These are phyloP conservation scores for Jaculus jaculus DNA, from an alignment of 2,113 vertebrate genomes.

Conservation along the genomic window DNA sequence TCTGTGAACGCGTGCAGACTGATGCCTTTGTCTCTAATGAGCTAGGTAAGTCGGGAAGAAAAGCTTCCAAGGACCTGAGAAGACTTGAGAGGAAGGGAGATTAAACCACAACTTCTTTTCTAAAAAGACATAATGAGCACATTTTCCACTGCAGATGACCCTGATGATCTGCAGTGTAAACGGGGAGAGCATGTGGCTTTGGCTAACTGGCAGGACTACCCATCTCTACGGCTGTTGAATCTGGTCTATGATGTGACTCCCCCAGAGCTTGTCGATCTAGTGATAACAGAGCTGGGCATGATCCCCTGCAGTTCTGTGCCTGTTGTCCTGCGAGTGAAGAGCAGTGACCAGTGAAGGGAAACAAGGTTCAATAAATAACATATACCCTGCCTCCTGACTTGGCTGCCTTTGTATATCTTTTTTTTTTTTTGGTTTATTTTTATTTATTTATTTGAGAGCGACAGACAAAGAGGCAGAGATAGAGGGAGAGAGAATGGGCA, in stretches of 20 bases:
- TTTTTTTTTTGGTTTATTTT: no score
- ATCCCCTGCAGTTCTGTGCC: slow-evolving; percentile 99
- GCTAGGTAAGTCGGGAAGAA: slow-evolving; percentile 87
- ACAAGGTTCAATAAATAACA: slow-evolving; percentile 69
- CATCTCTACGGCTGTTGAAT: slow-evolving; percentile 92
- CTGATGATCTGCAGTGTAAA: slow-evolving; percentile 93
- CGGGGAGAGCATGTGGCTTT: slow-evolving; percentile 90
- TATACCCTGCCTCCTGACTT: slow-evolving; percentile 11
- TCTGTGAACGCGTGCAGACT: slow-evolving; percentile 98
- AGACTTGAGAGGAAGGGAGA: not conserved
- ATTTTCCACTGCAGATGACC: slow-evolving; percentile 89
- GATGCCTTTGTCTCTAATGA: slow-evolving; percentile 99
- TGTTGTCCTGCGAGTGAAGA: slow-evolving; percentile 97
- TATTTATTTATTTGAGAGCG: no score
- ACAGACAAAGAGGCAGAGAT: no score
- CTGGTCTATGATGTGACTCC: slow-evolving; percentile 98
- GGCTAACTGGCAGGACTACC: slow-evolving; percentile 89
- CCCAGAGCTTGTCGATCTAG: slow-evolving; percentile 96
- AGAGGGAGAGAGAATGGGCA: no score
- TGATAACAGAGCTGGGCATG: slow-evolving; percentile 99
- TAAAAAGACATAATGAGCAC: not conserved
- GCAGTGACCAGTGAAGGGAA: slow-evolving; percentile 90
- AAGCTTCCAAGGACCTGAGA: not conserved
- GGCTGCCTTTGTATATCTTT: slow-evolving; percentile 49
- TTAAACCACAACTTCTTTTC: not conserved